phyloP scores from a whole-genome alignment of 2,113 vertebrate species.

The Cyprinus carpio region DNA sequence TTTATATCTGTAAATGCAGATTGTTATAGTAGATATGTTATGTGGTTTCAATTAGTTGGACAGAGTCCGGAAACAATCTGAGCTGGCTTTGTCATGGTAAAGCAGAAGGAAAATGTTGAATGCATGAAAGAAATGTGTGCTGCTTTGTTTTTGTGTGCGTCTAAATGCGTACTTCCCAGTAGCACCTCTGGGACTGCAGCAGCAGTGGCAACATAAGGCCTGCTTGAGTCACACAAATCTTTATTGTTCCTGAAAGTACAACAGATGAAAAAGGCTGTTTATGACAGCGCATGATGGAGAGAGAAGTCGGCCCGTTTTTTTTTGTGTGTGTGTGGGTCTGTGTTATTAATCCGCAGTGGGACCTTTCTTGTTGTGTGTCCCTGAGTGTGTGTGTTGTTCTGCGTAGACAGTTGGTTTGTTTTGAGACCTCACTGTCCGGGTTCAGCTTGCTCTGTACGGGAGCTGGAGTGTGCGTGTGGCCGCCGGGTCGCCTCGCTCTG shows the following conservation, averaged over 20 bases:
- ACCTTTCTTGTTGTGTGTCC: constrained; percentile 11
- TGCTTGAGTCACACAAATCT: constrained; percentile 26
- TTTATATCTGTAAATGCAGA: background rate
- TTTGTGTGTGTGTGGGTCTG: background rate
- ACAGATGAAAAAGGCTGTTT: constrained; percentile 22
- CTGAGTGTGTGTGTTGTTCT: background rate
- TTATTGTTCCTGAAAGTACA: constrained; percentile 36
- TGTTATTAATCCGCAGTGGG: constrained; percentile 8
- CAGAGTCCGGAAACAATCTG: background rate
- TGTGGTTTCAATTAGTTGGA: background rate
- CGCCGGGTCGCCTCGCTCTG: background rate
- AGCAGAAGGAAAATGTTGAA: no score
- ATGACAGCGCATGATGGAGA: constrained; percentile 16
- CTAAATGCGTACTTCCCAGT: background rate
- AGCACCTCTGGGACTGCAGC: constrained; percentile 16
- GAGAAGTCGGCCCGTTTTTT: background rate
- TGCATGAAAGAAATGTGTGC: no score
- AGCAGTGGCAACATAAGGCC: constrained; percentile 1
- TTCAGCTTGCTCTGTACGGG: background rate
- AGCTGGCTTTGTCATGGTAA: background rate
- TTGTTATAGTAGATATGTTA: background rate
- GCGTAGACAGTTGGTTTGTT: background rate
- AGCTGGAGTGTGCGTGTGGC: background rate
- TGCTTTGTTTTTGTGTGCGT: background rate
- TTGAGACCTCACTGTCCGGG: background rate